These are phyloP conservation scores for Euura lappo DNA, from an alignment of 1,140 invertebrate genomes.

Conservation along the genomic window DNA sequence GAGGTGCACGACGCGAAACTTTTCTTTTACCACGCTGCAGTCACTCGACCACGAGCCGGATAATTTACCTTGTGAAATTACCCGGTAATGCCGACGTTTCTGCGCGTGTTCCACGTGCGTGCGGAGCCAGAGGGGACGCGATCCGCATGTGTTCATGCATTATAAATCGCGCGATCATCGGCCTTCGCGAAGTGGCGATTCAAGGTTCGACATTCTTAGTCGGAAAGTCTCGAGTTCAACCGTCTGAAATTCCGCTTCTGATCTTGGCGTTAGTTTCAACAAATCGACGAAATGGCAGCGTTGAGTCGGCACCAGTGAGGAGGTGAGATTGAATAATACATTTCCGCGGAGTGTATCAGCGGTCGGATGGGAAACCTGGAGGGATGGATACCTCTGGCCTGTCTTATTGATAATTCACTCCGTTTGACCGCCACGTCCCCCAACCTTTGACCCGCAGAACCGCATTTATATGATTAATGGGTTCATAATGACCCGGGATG, in stretches of 20 bases:
- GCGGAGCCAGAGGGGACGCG: background rate
- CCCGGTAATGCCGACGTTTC: too few relatives aligned
- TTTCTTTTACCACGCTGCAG: too few relatives aligned
- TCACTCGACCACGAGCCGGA: too few relatives aligned
- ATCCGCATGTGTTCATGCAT: background rate
- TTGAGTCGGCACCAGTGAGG: background rate
- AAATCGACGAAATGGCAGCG: background rate
- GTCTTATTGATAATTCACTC: slow-evolving; percentile 53
- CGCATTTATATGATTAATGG: slow-evolving; percentile 47
- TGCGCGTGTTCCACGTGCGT: background rate
- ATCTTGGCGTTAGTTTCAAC: background rate
- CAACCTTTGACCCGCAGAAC: slow-evolving; percentile 20
- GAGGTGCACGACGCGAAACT: too few relatives aligned
- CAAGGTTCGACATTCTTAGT: too few relatives aligned
- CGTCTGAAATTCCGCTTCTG: too few relatives aligned
- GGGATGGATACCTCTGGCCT: slow-evolving; percentile 24
- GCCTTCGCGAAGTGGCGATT: too few relatives aligned
- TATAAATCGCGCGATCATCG: background rate
- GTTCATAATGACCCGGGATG: slow-evolving; percentile 38
- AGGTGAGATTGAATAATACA: slow-evolving; percentile 48
- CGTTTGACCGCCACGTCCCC: slow-evolving; percentile 28
- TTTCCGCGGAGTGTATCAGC: slow-evolving; percentile 34
- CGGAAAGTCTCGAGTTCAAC: too few relatives aligned
- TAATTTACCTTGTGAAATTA: too few relatives aligned
- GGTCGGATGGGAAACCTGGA: slow-evolving; percentile 30